Evolutionary conservation across 2,113 vertebrate genomes (phyloP), one percentile per base, ranked within the genome.

Genomic region (Pterocles orientalis): DNA sequence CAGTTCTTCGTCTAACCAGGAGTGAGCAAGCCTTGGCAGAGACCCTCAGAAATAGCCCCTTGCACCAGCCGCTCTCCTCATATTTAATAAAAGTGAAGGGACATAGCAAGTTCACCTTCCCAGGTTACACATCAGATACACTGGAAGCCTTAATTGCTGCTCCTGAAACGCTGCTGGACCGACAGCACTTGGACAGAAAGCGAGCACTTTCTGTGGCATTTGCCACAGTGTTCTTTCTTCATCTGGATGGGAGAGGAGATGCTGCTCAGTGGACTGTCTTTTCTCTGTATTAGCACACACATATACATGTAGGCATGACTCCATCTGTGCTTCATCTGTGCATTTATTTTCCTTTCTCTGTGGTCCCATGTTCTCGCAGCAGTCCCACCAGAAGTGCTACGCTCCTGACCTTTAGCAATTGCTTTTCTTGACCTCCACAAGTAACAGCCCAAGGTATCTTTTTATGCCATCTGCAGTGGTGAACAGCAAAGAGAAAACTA

Each of bases 301-400:
- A 6, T 33, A 25, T 7, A 66, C 45, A 17, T 2, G 17, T 11
- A 56, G 1, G 1, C 9, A 6, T 0, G 3, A 36, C 31, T 73
- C 56, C 16, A 43, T 10, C 21, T 80, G 39, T 14, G 20, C 11
- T 43, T 75, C 57, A 33, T 5, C 47, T 36, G 5, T 33, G 12
- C 50, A 6, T 45, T 69, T 73, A 18, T 92, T 92, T 62, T 69
- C 29, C 60, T 53, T 56, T 61, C 69, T 31, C 48, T 70, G 29
- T 12, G 24, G 57, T 41, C 45, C 65, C 50, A 11, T 17, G 25
- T 21, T 75, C 43, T 79, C 64, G 75, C 88, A 92, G 88, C 33
- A 71, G 36, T 56, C 70, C 34, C 39, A 78, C 53, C 34, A 58
- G 34, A 83, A 78, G 48, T 24, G 72, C 39, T 73, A 14, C 0